Evolutionary conservation across 2,888 invertebrate species (phyloP), one percentile per base, ranked within the genome.

Genomic region (Nudaria mundana): DNA sequence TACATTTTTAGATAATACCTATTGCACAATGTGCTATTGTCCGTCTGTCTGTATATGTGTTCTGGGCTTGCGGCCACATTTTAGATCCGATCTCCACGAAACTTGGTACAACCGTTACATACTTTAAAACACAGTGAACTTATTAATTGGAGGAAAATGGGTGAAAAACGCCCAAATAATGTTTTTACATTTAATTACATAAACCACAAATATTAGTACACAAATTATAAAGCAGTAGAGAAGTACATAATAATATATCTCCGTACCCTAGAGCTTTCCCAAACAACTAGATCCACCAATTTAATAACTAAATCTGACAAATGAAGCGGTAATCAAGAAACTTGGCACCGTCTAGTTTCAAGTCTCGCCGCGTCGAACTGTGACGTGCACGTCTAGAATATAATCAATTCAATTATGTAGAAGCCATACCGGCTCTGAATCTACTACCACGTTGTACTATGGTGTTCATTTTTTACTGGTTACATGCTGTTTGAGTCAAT

Each of bases 361-460:
- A n/a, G 38, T 37, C 29, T 38, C 13, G 13, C 14, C 14, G 10
- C 10, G 33, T 13, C 37, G 15, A 23, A n/a, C 24, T 14, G 15
- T 26, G 29, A 25, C 41, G 20, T 56, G 37, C 25, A 50, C 52
- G 33, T 36, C 38, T 35, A 31, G 41, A 38, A 35, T 14, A 38
- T n/a, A n/a, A n/a, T 24, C 37, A 43, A 43, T 41, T 46, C 30
- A 41, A 38, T 46, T 41, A 41, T 23, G 18, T 26, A 31, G 39
- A 39, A 39, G 48, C 63, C 63, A 1, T 55, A 64, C 35, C 4
- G 10, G 1, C 10, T 13, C 28, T 16, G 40, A 44, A 59, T 55
- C 55, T 59, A 24, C 24, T 46, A 20, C 25, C 26, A 20, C 40
- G 35, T 18, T 6, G 31, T 29, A 55, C 44, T 58, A 43, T 44